A percentile compares a stretch with the other conserved stretches of the same genome.
Conservation (phyloP, 2,113 vertebrate genomes). For the Mormyrus iriodes region DNA sequence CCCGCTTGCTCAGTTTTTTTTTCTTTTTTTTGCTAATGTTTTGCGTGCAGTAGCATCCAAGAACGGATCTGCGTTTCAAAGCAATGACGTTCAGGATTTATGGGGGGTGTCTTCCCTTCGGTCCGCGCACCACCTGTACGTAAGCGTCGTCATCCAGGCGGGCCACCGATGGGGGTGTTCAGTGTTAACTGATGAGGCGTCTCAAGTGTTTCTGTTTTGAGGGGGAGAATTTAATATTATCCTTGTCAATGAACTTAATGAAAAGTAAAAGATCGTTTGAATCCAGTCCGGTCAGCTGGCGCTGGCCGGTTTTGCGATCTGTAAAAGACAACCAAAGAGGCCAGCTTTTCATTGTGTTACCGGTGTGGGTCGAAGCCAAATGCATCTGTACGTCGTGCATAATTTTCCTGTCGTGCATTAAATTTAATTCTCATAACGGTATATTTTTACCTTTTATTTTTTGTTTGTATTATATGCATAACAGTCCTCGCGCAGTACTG, state of each 20-base stretch:
- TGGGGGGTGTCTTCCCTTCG: neutral
- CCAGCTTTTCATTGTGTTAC: constrained; percentile 24
- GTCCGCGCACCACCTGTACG: neutral
- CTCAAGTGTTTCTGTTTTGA: constrained; percentile 21
- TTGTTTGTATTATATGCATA: neutral
- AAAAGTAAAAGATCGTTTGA: neutral
- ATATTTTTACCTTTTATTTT: neutral
- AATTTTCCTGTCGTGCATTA: constrained; percentile 6
- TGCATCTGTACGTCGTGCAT: constrained; percentile 30
- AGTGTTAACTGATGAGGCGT: neutral
- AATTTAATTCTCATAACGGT: neutral
- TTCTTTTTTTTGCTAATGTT: neutral
- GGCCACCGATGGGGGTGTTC: neutral
- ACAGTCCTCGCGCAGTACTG: neutral
- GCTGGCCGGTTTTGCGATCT: neutral
- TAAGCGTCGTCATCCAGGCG: neutral
- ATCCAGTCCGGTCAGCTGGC: neutral
- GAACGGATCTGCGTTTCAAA: neutral
- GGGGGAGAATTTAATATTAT: constrained; percentile 10
- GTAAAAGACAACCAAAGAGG: constrained; percentile 42
- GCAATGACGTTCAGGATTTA: neutral
- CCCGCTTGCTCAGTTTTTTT: neutral
- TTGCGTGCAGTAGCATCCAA: neutral
- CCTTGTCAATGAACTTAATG: neutral
- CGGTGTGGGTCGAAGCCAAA: constrained; percentile 25